Percentiles rank a stretch among this genome's conserved stretches.
Conservation (phyloP, 2,888 invertebrate species). For the Agrenia bidenticulata region DNA sequence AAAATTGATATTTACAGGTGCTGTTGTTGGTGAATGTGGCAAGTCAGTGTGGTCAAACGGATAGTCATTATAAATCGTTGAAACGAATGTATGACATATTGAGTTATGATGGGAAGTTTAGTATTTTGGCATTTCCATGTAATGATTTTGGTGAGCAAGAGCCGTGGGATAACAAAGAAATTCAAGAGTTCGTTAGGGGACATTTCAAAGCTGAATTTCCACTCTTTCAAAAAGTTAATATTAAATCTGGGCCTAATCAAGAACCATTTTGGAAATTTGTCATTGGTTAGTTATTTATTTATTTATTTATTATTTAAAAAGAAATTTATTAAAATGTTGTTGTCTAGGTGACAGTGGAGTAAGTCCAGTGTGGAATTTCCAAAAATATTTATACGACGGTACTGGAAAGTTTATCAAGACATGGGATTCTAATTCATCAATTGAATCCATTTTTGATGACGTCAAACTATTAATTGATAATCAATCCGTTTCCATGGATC, state of each 20-base stretch:
- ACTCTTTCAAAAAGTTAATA: constrained; percentile 57
- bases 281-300: constrained; percentile 53
- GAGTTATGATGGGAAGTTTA: constrained; percentile 55
- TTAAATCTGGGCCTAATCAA: constrained; percentile 56
- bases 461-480: constrained; percentile 43
- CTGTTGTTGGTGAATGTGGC: constrained; percentile 60
- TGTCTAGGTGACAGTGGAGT: constrained; percentile 20
- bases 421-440: constrained; percentile 57
- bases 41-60: constrained; percentile 60
- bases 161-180: constrained; percentile 57
- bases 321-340: background rate
- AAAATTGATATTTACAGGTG: constrained; percentile 1
- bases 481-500: background rate
- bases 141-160: constrained; percentile 61
- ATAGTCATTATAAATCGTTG: constrained; percentile 58
- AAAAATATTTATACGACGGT: constrained; percentile 59
- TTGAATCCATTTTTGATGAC: constrained; percentile 54
- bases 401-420: constrained; percentile 57
- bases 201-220: constrained; percentile 57
- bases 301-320: no score
- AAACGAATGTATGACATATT: constrained; percentile 57
- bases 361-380: constrained; percentile 61
- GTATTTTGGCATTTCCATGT: constrained; percentile 53
- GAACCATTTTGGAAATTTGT: constrained; percentile 56
- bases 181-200: constrained; percentile 56